A percentile compares a stretch with the other conserved stretches of the same genome.
Conservation (phyloP, 2,797 vertebrate species). For the Pteronotus mesoamericanus region DNA sequence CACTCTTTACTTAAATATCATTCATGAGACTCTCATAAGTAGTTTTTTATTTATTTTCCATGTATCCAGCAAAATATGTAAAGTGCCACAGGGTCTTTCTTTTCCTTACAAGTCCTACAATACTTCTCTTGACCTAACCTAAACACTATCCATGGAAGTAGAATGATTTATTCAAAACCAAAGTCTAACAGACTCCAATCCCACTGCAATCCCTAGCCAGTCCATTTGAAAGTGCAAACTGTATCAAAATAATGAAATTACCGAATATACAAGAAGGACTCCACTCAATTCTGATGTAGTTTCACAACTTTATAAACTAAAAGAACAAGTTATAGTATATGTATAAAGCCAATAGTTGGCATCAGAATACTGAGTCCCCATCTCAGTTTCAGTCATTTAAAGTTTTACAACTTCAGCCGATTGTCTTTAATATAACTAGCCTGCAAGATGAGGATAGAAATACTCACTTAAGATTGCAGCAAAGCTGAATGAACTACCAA, state of each 20-base stretch:
- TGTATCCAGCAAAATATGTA: not conserved
- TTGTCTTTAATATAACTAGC: not conserved
- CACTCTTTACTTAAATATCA: not conserved
- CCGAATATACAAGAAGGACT: not conserved
- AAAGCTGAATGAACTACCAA: not conserved
- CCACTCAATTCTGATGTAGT: not conserved
- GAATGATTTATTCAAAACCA: not conserved
- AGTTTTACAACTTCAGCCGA: not conserved
- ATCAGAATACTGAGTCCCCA: not conserved
- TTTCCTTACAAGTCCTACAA: not conserved
- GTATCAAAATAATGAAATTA: not conserved
- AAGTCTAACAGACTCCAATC: not conserved
- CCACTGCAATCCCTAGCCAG: not conserved
- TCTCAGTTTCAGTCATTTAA: not conserved
- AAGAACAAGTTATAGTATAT: not conserved
- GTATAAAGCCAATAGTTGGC: not conserved
- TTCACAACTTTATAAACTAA: not conserved
- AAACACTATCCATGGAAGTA: not conserved
- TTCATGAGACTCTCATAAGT: not conserved
- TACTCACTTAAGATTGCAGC: not conserved
- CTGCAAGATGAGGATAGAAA: not conserved
- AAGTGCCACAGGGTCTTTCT: not conserved
- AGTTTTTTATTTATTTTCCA: not conserved
- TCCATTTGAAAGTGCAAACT: not conserved
- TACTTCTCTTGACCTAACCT: not conserved